Conservation (phyloP, 2,113 vertebrate genomes). For the Caranx melampygus region DNA sequence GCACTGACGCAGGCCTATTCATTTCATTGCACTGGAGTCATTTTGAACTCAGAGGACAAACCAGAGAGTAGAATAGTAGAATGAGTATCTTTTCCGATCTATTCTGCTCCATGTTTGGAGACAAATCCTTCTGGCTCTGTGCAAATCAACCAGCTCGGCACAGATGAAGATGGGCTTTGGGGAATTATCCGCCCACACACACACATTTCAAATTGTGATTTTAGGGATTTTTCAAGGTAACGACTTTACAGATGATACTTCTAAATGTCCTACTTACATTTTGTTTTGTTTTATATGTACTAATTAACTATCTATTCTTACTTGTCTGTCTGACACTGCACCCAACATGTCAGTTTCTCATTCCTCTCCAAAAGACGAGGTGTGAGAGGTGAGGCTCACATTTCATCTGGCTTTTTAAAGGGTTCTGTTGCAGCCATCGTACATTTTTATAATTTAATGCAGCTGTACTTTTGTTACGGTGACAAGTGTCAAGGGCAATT, state of each 20-base stretch:
- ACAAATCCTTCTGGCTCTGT: conserved; percentile 64
- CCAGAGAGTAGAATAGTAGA: conserved; percentile 18
- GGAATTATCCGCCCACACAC: conserved; percentile 74
- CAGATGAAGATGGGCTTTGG: conserved; percentile 72
- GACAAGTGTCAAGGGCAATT: background rate
- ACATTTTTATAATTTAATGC: background rate
- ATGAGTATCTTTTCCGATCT: conserved; percentile 38
- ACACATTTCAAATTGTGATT: conserved; percentile 71
- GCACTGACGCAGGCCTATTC: background rate
- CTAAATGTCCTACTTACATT: conserved; percentile 51
- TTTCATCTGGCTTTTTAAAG: background rate
- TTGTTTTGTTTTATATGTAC: background rate
- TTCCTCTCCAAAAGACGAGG: conserved; percentile 1
- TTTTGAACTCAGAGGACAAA: conserved; percentile 13
- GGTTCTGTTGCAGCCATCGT: background rate
- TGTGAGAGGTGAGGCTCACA: background rate
- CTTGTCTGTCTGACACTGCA: conserved; percentile 28
- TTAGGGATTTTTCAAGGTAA: conserved; percentile 62
- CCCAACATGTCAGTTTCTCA: conserved; percentile 1
- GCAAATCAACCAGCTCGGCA: conserved; percentile 61
- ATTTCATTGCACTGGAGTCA: background rate
- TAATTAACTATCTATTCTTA: conserved; percentile 1
- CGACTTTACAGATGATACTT: conserved; percentile 59
- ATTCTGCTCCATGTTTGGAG: conserved; percentile 56
- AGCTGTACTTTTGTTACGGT: background rate